Conservation (phyloP, 1,140 invertebrate species). For the Pogonomyrmex californicus region DNA sequence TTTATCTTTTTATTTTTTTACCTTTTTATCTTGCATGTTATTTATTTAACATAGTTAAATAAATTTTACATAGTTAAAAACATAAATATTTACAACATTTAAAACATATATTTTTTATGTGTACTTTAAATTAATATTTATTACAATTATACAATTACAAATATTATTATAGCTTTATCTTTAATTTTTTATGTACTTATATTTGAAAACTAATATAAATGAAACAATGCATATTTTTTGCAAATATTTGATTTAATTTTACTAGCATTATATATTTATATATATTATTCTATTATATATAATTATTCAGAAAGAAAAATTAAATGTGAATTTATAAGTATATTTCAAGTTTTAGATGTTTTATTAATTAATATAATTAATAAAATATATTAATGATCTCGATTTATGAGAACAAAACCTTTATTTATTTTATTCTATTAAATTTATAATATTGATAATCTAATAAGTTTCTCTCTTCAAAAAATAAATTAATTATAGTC, state of each 20-base stretch:
- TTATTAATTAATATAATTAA: not conserved
- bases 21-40: too few relatives aligned
- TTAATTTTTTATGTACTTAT: too few relatives aligned
- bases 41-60: too few relatives aligned
- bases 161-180: too few relatives aligned
- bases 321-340: not conserved
- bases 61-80: too few relatives aligned
- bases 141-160: too few relatives aligned
- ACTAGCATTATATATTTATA: not conserved
- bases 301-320: not conserved
- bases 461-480: not conserved
- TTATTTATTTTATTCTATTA: not conserved
- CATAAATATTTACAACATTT: too few relatives aligned
- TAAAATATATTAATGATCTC: not conserved
- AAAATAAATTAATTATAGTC: not conserved
- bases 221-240: not conserved
- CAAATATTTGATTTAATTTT: not conserved
- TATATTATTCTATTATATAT: not conserved
- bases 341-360: not conserved
- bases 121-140: too few relatives aligned
- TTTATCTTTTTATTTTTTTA: too few relatives aligned
- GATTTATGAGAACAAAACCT: not conserved
- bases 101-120: too few relatives aligned
- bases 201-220: not conserved
- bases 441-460: not conserved